Evolutionary conservation across 2,888 invertebrate species (phyloP), one percentile per base, ranked within the genome.

Genomic region (Andrena hattorfiana): DNA sequence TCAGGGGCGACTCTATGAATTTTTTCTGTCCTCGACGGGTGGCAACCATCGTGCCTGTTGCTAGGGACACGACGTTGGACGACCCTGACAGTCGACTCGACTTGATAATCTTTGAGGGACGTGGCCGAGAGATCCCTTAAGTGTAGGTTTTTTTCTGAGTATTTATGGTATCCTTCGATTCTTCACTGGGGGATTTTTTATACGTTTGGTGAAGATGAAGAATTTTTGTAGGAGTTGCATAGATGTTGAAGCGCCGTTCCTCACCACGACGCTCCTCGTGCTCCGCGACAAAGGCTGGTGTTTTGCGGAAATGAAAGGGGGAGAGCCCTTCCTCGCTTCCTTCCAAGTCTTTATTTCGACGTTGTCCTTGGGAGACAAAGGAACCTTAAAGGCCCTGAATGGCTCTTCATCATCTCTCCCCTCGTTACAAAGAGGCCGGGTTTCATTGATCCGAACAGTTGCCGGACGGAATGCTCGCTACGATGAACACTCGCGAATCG

Each of bases 331-430:
- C 66, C 56, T 78, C 66, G 75, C 63, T 64, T 78, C 76, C 77
- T 54, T 75, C 71, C 66, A 28, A 26, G 70, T 76, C 86, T 82
- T 89, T 87, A 82, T 82, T 87, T 84, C 81, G 51, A 42, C 66
- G 72, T 59, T 79, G 83, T 84, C 80, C 78, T 87, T 79, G 75
- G 74, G 77, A 89, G 75, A 88, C 85, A 88, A 89, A 88, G 83
- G 83, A 70, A 64, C 63, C 80, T 85, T 80, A 74, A 73, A 83
- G 77, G 69, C 74, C 73, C 67, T 51, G 82, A 83, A 84, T 77
- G 84, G 42, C 68, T 49, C 75, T 81, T 82, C 83, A 76, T 83
- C 66, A 74, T 69, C 71, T 51, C 32, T 56, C 56, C 68, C 60
- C 66, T 59, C 64, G 54, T 64, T 28, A 60, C 76, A 70, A 75